Conservation (phyloP, 2,113 vertebrate genomes). For the Xyliphius kryptos region DNA sequence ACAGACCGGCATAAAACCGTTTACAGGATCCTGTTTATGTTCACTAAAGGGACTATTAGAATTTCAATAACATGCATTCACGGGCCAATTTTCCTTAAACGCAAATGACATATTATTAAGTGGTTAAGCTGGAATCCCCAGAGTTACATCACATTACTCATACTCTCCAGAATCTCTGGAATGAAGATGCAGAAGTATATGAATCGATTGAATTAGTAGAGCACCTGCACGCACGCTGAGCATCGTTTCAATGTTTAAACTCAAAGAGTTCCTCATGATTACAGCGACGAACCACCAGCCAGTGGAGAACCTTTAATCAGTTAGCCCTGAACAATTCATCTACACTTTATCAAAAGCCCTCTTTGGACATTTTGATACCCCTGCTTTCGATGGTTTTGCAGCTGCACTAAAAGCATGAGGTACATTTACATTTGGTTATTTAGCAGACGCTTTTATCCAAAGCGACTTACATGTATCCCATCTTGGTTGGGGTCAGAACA, state of each 20-base stretch:
- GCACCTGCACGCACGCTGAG: background rate
- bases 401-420: too few species aligned
- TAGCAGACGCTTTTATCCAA: too few species aligned
- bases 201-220: background rate
- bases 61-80: conserved; percentile 4
- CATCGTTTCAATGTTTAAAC: background rate
- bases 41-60: background rate
- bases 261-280: background rate
- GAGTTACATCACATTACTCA: background rate
- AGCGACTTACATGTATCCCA: too few species aligned
- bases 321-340: too few species aligned
- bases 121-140: conserved; percentile 3
- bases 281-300: background rate
- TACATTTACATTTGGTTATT: too few species aligned
- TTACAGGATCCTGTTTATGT: conserved; percentile 13
- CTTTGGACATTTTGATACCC: too few species aligned
- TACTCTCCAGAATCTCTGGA: background rate
- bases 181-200: background rate
- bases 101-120: background rate
- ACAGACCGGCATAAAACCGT: background rate
- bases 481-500: too few species aligned
- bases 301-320: conserved; percentile 1
- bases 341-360: too few species aligned
- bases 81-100: background rate
- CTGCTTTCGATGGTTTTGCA: too few species aligned